Base-by-base conservation (phyloP, 2,113 vertebrate genomes). In the Pao palembangensis region DNA sequence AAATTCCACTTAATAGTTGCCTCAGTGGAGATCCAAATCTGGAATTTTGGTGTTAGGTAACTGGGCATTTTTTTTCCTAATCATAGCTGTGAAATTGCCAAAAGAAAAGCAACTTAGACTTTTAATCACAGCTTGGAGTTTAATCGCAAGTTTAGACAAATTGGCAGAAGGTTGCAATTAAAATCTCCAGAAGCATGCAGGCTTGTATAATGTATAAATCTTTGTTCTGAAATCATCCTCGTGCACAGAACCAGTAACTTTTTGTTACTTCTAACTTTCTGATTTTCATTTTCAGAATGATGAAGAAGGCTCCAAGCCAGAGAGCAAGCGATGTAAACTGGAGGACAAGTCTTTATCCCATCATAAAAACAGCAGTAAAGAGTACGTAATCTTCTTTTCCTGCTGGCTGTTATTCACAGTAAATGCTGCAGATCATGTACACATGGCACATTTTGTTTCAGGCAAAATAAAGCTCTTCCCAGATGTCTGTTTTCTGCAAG, bases 301-400 rank as follows among this genome's bases (percentile, higher is more conserved):
- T 14, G 96, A 98, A 19, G 96, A 98, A 63, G 86, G 81, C 73
- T 71, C 91, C 75, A 93, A 93, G 83, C 90, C 85, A 69, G 95
- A 96, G 58, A 93, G 87, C 89, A 99, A 99, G 88, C 93, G 96
- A 76, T 90, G 92, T 38, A 96, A 95, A 88, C 82, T 87, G 4
- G 96, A 99, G 67, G 95, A 98, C 11, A 99, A 98, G 84, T 86
- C 88, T 65, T 73, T 87, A 7, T 92, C 93, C 23, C 92, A 92
- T 82, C 94, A 97, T 86, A 98, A 97, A 85, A 88, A 85, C 74
- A 93, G 92, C 89, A 94, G 80, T 55, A 96, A 94, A 92, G 96
- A 98, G 97, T 99, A 86, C 81, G 96, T 93, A 38, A 58, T 55
- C n/a, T 55, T 44, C 42, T 2, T 52, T 61, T 61, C 17, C 5